Evolutionary conservation across 2,113 vertebrate species (phyloP), one percentile per base, ranked within the genome.

Genomic region (Arvicanthis niloticus): DNA sequence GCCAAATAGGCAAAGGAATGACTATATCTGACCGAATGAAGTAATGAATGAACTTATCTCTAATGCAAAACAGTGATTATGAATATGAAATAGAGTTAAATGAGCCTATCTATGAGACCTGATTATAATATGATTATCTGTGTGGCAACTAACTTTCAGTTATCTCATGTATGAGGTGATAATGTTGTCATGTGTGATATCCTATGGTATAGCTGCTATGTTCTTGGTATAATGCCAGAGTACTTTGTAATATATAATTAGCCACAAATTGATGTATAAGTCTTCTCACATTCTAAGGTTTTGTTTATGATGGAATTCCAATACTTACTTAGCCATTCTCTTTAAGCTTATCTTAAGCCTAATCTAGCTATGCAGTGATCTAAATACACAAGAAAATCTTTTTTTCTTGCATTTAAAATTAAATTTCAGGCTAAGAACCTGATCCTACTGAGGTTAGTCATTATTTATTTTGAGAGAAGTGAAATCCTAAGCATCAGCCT

Each of bases 161-260:
- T 73, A 15, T 7, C 3, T 81, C 56, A 70, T 48, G 60, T 77
- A 24, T 60, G 91, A 93, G 81, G 19, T 48, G 12, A 58, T 78
- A 93, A 94, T 67, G 77, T 91, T 22, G 40, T 16, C 22, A 73
- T 93, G 40, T 87, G 48, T 86, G 51, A 67, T 87, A 80, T 45
- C 58, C 62, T 34, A 88, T 78, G 16, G 70, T 31, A 88, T 76
- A 58, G 17, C 76, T 91, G 13, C 11, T 88, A 70, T 15, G 19
- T 29, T 95, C n/a, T 82, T 94, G 42, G 67, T 78, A 68, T 65
- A 75, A 53, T 80, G 8, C 24, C 40, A 73, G 9, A n/a, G 56
- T 40, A 95, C 31, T 22, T 87, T 84, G 56, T 31, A 92, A 56
- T 51, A 93, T 92, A 58, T 72, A 67, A 95, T 78, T 82, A 94